Evolutionary conservation across 1,140 invertebrate genomes (phyloP), one percentile per base, ranked within the genome.

Genomic region (Leptopilina clavipes): DNA sequence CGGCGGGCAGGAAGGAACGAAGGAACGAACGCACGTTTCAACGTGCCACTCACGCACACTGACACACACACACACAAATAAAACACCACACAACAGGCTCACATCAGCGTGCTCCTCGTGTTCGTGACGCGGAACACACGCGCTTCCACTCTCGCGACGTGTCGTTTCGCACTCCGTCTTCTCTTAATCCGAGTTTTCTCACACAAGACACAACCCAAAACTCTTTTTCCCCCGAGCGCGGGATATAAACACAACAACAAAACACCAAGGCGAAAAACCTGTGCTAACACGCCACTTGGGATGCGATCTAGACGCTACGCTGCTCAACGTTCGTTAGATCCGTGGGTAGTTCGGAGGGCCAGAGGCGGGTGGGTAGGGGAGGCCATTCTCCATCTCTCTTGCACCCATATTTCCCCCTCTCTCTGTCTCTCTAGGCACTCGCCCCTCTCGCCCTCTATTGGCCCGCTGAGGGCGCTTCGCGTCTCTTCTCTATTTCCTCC

Each of bases 301-400:
- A 89, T 89, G 87, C 88, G 88, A 86, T 89, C 86, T 87, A 89
- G 87, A 88, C 88, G 88, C 89, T 87, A 87, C 88, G 89, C 89
- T 84, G 87, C 84, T 88, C 86, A 85, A 88, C 83, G 87, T 88
- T 88, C 88, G 88, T 88, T 89, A 89, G 84, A 78, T 86, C 79
- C 85, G 85, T 84, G 86, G 87, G 79, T 83, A 85, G 87, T 87
- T 85, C 79, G 76, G 70, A 72, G 77, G 71, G 19, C 71, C 79
- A 80, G 83, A 80, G 82, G 81, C 77, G 85, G 84, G 83, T 80
- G 82, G 78, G 84, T 76, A 83, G 83, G 83, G 85, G 85, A 83
- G 84, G 82, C 84, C 81, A 83, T 76, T 81, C 74, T 77, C 72
- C 56, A 77, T 71, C 80, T 82, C 85, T 86, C 82, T 80, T 83